Evolutionary conservation across 2,113 vertebrate genomes (phyloP), one percentile per base, ranked within the genome.

Genomic region (Desmodus rotundus): DNA sequence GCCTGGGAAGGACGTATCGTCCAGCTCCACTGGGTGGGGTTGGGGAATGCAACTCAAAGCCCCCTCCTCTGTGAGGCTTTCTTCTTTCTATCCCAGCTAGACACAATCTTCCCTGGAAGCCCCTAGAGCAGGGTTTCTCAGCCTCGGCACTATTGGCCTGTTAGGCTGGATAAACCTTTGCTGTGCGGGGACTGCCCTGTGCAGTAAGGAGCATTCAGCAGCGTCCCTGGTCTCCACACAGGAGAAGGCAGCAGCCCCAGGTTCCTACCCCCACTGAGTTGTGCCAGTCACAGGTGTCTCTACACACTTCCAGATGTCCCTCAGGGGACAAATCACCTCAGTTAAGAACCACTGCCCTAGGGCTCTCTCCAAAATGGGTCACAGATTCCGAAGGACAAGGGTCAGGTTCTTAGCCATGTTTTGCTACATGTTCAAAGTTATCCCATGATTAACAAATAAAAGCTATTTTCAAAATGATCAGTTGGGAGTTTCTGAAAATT

Each of bases 401-500:
- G 28, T 63, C 47, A 77, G 28, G 24, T 36, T 38, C 33, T 92
- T 81, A 45, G 26, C 50, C 45, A 22, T 16, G n/a, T 68, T 67
- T 85, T 24, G 56, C 31, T 68, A 92, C 47, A 28, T 13, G 22
- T 24, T 85, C 72, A 84, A 33, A 89, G 45, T 65, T 89, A 65
- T 76, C 1, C 52, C 22, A 70, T 52, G 43, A 84, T 26, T 93
- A 86, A 87, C 10, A 24, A 83, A 72, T 67, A 93, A 76, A 96
- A 81, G 28, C 54, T 47, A 36, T 92, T 89, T 73, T 1, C 33
- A 82, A 81, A 87, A 86, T 68, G 26, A 73, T 63, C 68, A 47
- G 10, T 77, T 41, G 47, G 41, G 19, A 94, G 26, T 91, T 82
- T 94, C 41, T 96, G 54, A 93, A 91, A 96, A 89, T 81, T 84